Percentiles rank a stretch among this genome's conserved stretches.
phyloP scores from a whole-genome alignment of 2,888 invertebrate genomes.

The Cenopis cana region DNA sequence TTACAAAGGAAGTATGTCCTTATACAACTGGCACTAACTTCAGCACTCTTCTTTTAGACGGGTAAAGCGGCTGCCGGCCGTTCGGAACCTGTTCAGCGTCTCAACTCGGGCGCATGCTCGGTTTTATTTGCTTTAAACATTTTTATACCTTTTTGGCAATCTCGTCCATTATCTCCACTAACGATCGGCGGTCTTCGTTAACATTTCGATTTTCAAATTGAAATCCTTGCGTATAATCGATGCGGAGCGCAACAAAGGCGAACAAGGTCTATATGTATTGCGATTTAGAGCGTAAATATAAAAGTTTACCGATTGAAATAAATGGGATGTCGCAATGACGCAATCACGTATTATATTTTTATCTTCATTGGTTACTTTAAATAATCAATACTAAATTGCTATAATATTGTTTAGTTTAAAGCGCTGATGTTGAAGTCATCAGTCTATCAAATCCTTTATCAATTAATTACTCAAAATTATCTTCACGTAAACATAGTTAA shows the following conservation, averaged over 20 bases:
- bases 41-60: background rate
- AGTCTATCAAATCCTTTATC: background rate
- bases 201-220: conserved; percentile 77
- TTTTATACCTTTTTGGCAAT: conserved; percentile 83
- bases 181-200: conserved; percentile 79
- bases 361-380: background rate
- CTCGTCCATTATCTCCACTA: conserved; percentile 77
- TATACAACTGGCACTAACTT: background rate
- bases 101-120: conserved; percentile 67
- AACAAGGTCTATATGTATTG: conserved; percentile 20
- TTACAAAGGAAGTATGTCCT: conserved; percentile 15
- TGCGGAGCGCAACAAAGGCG: conserved; percentile 7
- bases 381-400: background rate
- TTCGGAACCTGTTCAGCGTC: conserved; percentile 69
- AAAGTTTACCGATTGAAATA: conserved; percentile 19
- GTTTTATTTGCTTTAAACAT: conserved; percentile 82
- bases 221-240: conserved; percentile 67
- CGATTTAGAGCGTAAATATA: conserved; percentile 20
- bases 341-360: background rate
- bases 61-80: conserved; percentile 53
- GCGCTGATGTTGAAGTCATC: background rate
- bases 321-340: conserved; percentile 1
- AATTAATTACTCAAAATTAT: background rate
- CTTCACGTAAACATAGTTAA: background rate
- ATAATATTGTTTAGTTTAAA: background rate